phyloP scores from a whole-genome alignment of 2,888 invertebrate genomes.

The Bugula neritina region DNA sequence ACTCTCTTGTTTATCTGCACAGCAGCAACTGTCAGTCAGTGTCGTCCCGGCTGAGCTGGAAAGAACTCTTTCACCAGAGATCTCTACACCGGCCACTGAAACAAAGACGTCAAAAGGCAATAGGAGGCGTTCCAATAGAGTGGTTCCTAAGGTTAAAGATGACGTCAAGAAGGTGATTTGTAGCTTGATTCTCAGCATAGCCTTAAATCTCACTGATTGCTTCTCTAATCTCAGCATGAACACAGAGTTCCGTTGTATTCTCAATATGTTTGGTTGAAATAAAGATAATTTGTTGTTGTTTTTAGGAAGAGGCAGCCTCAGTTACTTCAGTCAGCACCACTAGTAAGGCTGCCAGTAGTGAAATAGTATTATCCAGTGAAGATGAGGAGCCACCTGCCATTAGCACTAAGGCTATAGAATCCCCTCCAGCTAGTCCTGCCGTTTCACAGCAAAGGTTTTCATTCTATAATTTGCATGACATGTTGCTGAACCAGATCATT shows the following conservation, averaged over 20 bases:
- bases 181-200: too few relatives aligned
- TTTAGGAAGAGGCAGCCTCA: too few relatives aligned
- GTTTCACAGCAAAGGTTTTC: constrained; percentile 15
- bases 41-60: constrained; percentile 11
- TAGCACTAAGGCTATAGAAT: not conserved
- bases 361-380: not conserved
- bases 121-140: not conserved
- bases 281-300: too few relatives aligned
- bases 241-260: too few relatives aligned
- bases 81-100: not conserved
- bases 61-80: not conserved
- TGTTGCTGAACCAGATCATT: too few relatives aligned
- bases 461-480: not conserved
- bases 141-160: not conserved
- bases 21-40: not conserved
- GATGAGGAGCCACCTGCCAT: not conserved
- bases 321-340: not conserved
- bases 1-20: too few relatives aligned
- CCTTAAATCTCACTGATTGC: too few relatives aligned
- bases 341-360: constrained; percentile 1
- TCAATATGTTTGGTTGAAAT: not conserved
- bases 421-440: not conserved
- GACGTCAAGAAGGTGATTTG: not conserved
- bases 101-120: not conserved
- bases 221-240: too few relatives aligned